A percentile compares a stretch with the other conserved stretches of the same genome.
Conservation (phyloP, 2,113 vertebrate species). For the Hyaena hyaena region DNA sequence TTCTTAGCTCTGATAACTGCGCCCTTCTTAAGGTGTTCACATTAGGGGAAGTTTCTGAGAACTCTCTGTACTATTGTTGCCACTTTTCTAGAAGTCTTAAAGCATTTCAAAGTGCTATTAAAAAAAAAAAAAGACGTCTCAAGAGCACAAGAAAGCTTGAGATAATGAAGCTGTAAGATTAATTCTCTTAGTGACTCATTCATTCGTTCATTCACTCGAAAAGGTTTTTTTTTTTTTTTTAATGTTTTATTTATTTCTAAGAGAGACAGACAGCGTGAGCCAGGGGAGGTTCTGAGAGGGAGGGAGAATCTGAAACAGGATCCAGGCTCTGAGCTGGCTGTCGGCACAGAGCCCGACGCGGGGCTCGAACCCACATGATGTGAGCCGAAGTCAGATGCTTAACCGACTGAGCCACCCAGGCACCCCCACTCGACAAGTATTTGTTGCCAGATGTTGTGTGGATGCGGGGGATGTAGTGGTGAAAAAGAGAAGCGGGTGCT, state of each 20-base stretch:
- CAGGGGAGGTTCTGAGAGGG: too few species aligned
- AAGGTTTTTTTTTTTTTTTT: too few species aligned
- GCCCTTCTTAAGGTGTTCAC: background rate
- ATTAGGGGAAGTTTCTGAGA: background rate
- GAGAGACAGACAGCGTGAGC: too few species aligned
- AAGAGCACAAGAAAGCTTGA: background rate
- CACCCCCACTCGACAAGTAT: background rate
- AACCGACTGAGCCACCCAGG: too few species aligned
- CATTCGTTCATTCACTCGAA: background rate
- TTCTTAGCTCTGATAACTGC: background rate
- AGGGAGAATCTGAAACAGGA: too few species aligned
- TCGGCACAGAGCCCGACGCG: too few species aligned
- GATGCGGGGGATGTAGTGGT: too few species aligned
- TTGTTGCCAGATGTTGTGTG: background rate
- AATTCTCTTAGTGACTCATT: background rate
- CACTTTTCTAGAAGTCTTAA: background rate
- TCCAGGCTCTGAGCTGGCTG: too few species aligned
- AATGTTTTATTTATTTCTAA: too few species aligned
- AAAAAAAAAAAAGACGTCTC: too few species aligned
- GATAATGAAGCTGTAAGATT: background rate
- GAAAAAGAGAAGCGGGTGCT: accelerated
- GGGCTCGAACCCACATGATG: too few species aligned
- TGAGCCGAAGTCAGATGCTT: too few species aligned
- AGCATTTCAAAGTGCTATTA: background rate
- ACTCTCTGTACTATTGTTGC: background rate